Conservation (phyloP, 2,888 invertebrate species). For the Adineta ricciae region DNA sequence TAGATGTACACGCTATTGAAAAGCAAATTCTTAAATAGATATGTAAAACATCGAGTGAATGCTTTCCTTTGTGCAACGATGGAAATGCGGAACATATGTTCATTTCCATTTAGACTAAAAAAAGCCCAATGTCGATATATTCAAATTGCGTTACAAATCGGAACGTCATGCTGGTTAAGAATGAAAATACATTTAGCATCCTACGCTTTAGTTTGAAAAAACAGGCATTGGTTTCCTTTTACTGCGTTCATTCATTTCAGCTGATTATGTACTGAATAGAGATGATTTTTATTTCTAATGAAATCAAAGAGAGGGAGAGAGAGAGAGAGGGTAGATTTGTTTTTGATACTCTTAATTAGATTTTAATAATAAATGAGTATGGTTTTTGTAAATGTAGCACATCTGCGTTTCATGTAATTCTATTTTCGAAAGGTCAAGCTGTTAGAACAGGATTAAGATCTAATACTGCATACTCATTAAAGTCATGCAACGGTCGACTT, state of each 20-base stretch:
- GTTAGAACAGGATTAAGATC: neutral
- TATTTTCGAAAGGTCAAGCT: no score
- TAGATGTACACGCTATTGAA: neutral
- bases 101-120: neutral
- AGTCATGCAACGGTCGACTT: neutral
- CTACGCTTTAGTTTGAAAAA: neutral
- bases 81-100: neutral
- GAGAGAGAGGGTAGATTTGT: no score
- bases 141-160: neutral
- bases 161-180: neutral
- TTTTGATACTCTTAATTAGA: no score
- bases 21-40: neutral
- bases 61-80: neutral
- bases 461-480: neutral
- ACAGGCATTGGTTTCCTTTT: neutral
- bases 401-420: no score
- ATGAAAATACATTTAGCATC: neutral
- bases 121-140: neutral
- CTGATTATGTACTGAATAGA: no score
- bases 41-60: neutral
- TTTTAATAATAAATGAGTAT: no score
- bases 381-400: no score
- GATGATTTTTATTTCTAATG: no score
- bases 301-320: no score
- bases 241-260: neutral